phyloP scores from a whole-genome alignment of 2,797 vertebrate species.

The Brachyrhaphis roseni region DNA sequence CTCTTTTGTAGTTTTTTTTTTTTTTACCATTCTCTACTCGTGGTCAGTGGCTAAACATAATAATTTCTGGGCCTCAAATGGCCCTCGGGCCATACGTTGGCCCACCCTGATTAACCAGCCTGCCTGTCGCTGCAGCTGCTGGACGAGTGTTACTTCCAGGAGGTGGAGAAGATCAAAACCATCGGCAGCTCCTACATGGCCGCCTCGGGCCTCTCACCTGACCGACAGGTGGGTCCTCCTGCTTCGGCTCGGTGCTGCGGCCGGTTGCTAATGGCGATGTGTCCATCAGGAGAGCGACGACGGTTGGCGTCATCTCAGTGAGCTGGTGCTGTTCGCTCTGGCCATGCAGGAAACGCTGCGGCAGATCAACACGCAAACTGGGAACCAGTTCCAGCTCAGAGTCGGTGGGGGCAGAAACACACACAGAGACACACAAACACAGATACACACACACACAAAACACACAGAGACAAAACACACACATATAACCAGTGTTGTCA shows the following conservation, averaged over 20 bases:
- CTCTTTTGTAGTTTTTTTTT: no score
- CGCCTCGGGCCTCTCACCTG: constrained; percentile 74
- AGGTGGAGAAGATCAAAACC: constrained; percentile 81
- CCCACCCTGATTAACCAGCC: no score
- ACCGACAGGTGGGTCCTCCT: constrained; percentile 44
- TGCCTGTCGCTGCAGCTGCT: constrained; percentile 56
- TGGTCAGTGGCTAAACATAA: no score
- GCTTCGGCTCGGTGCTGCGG: no score
- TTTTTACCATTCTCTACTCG: no score
- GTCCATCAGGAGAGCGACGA: constrained; percentile 47
- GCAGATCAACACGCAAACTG: constrained; percentile 67
- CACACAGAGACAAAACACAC: no score
- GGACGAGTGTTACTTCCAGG: constrained; percentile 73
- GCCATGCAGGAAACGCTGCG: constrained; percentile 77
- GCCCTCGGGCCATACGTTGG: no score
- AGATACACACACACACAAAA: not conserved
- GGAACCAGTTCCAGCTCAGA: constrained; percentile 73
- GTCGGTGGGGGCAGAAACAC: constrained; percentile 52
- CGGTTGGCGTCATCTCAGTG: constrained; percentile 73
- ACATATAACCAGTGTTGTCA: no score
- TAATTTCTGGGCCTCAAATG: no score
- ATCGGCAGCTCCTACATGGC: constrained; percentile 81
- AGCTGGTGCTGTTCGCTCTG: constrained; percentile 74
- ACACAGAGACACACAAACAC: not conserved
- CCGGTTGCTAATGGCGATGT: not conserved